A percentile compares a stretch with the other conserved stretches of the same genome.
These are phyloP conservation scores for Eolophus roseicapilla DNA, from an alignment of 2,113 vertebrate species.

Conservation along the genomic window DNA sequence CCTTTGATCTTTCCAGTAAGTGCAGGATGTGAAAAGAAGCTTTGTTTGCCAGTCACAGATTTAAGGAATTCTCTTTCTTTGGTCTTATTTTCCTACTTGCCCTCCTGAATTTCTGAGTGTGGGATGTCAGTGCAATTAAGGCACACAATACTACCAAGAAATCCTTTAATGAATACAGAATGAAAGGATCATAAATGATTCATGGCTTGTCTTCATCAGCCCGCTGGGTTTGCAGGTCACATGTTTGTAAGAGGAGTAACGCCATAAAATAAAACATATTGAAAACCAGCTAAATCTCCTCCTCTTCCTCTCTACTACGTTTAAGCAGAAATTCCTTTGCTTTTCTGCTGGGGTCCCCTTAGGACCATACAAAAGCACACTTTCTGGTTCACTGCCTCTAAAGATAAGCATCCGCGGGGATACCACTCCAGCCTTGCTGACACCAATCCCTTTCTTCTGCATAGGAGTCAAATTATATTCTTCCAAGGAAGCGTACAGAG, in stretches of 20 bases:
- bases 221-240: constrained; percentile 4
- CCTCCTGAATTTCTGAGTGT: constrained; percentile 43
- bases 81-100: neutral
- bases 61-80: neutral
- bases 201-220: constrained; percentile 18
- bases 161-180: constrained; percentile 51
- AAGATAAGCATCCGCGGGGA: neutral
- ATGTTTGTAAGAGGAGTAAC: neutral
- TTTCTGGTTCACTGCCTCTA: constrained; percentile 21
- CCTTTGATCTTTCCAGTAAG: constrained; percentile 32
- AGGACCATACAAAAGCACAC: neutral
- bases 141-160: constrained; percentile 36
- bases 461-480: constrained; percentile 6
- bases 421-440: neutral
- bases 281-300: constrained; percentile 4
- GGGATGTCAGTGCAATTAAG: constrained; percentile 49
- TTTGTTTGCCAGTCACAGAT: constrained; percentile 11
- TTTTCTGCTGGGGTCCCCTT: neutral
- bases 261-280: neutral
- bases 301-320: neutral
- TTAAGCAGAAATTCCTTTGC: constrained; percentile 15
- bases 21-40: neutral
- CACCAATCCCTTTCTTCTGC: constrained; percentile 1
- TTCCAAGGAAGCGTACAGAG: constrained; percentile 1
- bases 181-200: constrained; percentile 62